Evolutionary conservation across 2,113 vertebrate genomes (phyloP), one percentile per base, ranked within the genome.

Genomic region (Talpa occidentalis): DNA sequence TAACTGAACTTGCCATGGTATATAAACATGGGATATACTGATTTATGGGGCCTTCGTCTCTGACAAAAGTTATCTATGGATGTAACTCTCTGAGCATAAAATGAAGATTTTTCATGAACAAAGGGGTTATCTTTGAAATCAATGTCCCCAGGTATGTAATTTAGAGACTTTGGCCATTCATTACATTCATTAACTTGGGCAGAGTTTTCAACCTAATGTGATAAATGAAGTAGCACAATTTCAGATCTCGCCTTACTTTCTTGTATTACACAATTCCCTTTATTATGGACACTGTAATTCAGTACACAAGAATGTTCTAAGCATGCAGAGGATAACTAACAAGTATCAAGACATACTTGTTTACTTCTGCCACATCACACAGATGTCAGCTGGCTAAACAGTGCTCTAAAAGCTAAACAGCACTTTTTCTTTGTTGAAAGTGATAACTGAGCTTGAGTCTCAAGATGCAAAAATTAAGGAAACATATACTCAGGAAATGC

Each of bases 351-450:
- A 3, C 4, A 26, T 1, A 22, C 17, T 69, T 69, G 21, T 47
- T 79, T 78, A 37, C 21, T 85, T 74, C 77, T 78, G 26, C 59
- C 28, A 2, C 0, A 35, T 32, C n/a, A 80, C 40, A 35, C 62
- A 84, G 81, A 84, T 42, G 62, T 81, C 74, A 90, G 92, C 60
- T 76, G 78, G 40, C 56, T 88, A n/a, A 72, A 59, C 42, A 60
- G 77, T 21, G 40, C 44, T 85, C 77, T 84, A 26, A 56, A 94
- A 95, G 54, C 32, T 35, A n/a, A 67, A 67, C 42, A 94, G 60
- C 56, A 32, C 3, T 84, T 88, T 95, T 84, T 26, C 11, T 42
- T 28, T 42, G 24, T 54, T 26, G 12, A 32, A 32, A n/a, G 12
- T 28, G 12, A 76, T 37, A 49, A 89, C 47, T 1, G 37, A 40